phyloP scores from a whole-genome alignment of 2,113 vertebrate species.

The Marmota flaviventris region DNA sequence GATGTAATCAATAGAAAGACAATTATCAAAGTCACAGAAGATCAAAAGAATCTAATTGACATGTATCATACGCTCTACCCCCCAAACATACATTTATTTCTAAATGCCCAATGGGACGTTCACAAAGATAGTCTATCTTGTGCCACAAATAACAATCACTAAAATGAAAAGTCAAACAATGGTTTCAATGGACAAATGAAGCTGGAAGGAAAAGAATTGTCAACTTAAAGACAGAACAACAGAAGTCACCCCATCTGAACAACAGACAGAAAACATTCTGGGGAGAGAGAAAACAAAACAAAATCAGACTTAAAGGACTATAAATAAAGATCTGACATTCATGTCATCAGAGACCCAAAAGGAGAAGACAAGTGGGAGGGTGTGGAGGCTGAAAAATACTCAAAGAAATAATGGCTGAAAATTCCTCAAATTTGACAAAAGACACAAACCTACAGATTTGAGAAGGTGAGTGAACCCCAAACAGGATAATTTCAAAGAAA shows the following conservation, averaged over 20 bases:
- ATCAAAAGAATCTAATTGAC: not conserved
- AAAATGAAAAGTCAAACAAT: not conserved
- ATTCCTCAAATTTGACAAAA: not conserved
- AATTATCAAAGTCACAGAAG: not conserved
- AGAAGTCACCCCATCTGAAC: not conserved
- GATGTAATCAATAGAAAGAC: not conserved
- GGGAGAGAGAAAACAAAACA: not conserved
- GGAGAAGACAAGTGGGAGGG: not conserved
- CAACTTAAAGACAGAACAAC: not conserved
- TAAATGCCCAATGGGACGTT: not conserved
- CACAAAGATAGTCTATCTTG: not conserved
- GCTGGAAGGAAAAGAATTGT: not conserved
- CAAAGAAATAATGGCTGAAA: not conserved
- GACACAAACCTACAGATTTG: not conserved
- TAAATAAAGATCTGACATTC: not conserved
- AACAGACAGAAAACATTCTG: not conserved
- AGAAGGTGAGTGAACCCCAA: not conserved
- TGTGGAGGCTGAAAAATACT: not conserved
- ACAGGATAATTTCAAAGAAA: not conserved
- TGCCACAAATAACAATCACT: not conserved
- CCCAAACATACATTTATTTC: not conserved
- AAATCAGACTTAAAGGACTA: not conserved
- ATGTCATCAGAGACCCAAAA: not conserved
- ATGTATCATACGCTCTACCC: not conserved
- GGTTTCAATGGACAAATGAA: not conserved